Conservation (phyloP, 2,888 invertebrate species). For the Drosophila lutescens region DNA sequence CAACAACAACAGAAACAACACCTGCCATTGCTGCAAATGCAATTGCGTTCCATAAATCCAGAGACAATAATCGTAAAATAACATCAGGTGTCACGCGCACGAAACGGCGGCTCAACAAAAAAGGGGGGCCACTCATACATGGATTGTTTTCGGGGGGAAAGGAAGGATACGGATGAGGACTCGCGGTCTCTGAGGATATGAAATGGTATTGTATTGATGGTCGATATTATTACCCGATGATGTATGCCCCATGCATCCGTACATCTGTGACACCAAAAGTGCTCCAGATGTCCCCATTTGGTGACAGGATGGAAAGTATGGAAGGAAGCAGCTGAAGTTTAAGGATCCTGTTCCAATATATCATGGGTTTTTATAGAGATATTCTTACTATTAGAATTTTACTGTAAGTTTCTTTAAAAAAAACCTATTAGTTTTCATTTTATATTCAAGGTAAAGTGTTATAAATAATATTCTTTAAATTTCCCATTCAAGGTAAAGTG, state of each 20-base stretch:
- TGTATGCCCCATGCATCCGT: slow-evolving; percentile 24
- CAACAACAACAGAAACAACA: slow-evolving; percentile 28
- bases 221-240: slow-evolving; percentile 31
- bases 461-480: too few species aligned
- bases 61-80: slow-evolving; percentile 80
- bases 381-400: not conserved
- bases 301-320: slow-evolving; percentile 8
- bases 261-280: slow-evolving; percentile 16
- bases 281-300: slow-evolving; percentile 26
- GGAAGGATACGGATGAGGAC: not conserved
- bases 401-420: too few species aligned
- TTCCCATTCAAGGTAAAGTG: too few species aligned
- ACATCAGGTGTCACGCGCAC: slow-evolving; percentile 79
- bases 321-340: slow-evolving; percentile 13
- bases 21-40: slow-evolving; percentile 65
- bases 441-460: too few species aligned
- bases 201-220: slow-evolving; percentile 39
- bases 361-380: not conserved
- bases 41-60: slow-evolving; percentile 77
- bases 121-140: slow-evolving; percentile 24
- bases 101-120: slow-evolving; percentile 41
- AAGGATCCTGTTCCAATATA: not conserved
- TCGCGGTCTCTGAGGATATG: slow-evolving; percentile 8
- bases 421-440: too few species aligned
- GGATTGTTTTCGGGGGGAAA: slow-evolving; percentile 6